Evolutionary conservation across 2,797 vertebrate genomes (phyloP).

Genomic region (Paratrypauchen microcephalus): DNA sequence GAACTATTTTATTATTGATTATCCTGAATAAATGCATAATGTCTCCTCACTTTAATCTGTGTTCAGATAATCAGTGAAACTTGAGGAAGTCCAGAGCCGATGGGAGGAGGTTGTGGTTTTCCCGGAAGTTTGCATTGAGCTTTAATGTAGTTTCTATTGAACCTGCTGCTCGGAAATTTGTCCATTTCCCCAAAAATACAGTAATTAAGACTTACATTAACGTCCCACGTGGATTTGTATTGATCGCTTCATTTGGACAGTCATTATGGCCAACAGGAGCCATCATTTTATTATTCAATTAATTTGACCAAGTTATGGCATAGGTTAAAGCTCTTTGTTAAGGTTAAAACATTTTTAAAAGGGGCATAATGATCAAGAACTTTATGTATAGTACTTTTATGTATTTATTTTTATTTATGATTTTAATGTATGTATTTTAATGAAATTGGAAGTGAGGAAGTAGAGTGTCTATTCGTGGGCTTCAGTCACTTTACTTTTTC

Average conservation of each 20-base stretch:
- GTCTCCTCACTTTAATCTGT: too few relatives aligned
- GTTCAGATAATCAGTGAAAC: neutral
- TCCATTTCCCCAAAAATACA: slow-evolving; percentile 5
- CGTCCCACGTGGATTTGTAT: neutral
- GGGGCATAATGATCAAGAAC: too few relatives aligned
- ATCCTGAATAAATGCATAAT: too few relatives aligned
- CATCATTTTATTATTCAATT: neutral
- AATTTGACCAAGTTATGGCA: neutral
- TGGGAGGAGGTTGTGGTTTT: slow-evolving; percentile 2
- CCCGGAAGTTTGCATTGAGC: slow-evolving; percentile 9
- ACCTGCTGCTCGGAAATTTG: slow-evolving; percentile 7
- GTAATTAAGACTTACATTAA: slow-evolving; percentile 1
- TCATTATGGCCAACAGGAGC: neutral
- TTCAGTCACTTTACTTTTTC: neutral
- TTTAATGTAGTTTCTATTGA: slow-evolving; percentile 11
- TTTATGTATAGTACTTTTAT: too few relatives aligned
- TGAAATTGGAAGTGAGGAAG: too few relatives aligned
- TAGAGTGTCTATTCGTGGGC: neutral
- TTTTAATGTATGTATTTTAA: too few relatives aligned
- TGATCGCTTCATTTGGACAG: neutral
- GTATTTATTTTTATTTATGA: too few relatives aligned
- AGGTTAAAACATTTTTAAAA: neutral
- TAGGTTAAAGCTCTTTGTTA: neutral
- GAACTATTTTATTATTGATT: too few relatives aligned
- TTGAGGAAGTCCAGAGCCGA: neutral